Evolutionary conservation across 2,888 invertebrate species (phyloP).

Genomic region (Dryocosmus kuriphilus): DNA sequence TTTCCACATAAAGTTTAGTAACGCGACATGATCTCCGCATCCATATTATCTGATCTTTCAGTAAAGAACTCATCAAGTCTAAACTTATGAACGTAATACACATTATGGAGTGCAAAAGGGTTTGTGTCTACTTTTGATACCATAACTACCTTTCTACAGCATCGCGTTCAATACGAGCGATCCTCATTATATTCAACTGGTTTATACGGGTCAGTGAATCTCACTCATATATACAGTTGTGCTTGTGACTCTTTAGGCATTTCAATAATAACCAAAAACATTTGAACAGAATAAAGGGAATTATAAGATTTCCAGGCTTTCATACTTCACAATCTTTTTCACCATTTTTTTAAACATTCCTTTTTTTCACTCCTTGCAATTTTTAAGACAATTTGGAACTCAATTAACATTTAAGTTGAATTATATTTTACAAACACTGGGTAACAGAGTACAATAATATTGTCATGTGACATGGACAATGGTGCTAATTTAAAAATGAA

Average conservation of each 20-base stretch:
- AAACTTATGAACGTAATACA: constrained; percentile 4
- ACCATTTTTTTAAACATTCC: too few relatives aligned
- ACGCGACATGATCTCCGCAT: constrained; percentile 16
- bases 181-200: not conserved
- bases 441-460: too few relatives aligned
- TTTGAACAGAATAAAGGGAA: too few relatives aligned
- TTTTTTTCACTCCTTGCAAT: too few relatives aligned
- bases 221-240: not conserved
- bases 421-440: too few relatives aligned
- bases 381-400: too few relatives aligned
- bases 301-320: too few relatives aligned
- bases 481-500: too few relatives aligned
- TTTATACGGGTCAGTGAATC: not conserved
- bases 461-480: too few relatives aligned
- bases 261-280: not conserved
- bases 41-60: constrained; percentile 8
- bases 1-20: constrained; percentile 12
- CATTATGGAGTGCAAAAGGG: not conserved
- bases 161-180: not conserved
- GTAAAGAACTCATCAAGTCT: constrained; percentile 27
- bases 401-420: too few relatives aligned
- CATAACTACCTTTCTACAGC: not conserved
- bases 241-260: not conserved
- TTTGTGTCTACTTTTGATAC: not conserved
- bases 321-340: too few relatives aligned